These are phyloP conservation scores for Drosophila formosana DNA, from an alignment of 2,888 invertebrate genomes.

Conservation along the genomic window DNA sequence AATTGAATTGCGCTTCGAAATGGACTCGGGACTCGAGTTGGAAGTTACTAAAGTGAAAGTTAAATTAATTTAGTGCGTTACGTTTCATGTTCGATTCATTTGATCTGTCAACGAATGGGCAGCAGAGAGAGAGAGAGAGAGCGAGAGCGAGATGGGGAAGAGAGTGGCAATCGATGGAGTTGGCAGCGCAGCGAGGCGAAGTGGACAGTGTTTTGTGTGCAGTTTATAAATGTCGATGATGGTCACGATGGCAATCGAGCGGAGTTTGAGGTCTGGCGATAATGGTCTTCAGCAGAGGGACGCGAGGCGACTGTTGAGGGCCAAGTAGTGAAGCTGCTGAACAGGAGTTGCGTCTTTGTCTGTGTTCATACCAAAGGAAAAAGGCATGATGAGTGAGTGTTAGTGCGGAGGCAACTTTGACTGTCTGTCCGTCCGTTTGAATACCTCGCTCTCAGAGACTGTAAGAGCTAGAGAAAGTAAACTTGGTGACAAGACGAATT, in stretches of 20 bases:
- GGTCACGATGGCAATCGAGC: slow-evolving; percentile 25
- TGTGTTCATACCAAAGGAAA: background rate
- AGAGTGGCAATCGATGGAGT: background rate
- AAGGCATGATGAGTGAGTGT: background rate
- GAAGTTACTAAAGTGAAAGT: background rate
- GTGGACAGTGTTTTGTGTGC: slow-evolving; percentile 73
- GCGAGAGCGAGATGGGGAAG: background rate
- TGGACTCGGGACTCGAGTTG: background rate
- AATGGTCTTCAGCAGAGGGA: slow-evolving; percentile 26
- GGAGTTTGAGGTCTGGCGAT: slow-evolving; percentile 38
- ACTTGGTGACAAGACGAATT: too few relatives aligned
- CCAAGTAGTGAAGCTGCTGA: background rate
- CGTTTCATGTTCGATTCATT: slow-evolving; percentile 21
- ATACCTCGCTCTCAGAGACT: too few relatives aligned
- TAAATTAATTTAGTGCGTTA: slow-evolving; percentile 29
- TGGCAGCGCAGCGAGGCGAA: slow-evolving; percentile 4
- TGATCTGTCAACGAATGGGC: slow-evolving; percentile 22
- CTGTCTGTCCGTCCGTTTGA: too few relatives aligned
- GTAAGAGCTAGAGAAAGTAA: too few relatives aligned
- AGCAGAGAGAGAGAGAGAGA: too few relatives aligned
- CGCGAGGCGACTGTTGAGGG: background rate
- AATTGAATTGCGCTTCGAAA: background rate
- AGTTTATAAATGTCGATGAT: slow-evolving; percentile 77
- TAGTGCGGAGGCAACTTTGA: background rate
- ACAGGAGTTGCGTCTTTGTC: background rate